These are phyloP conservation scores for Neuroterus valhalla DNA, from an alignment of 1,140 invertebrate genomes.

Conservation along the genomic window DNA sequence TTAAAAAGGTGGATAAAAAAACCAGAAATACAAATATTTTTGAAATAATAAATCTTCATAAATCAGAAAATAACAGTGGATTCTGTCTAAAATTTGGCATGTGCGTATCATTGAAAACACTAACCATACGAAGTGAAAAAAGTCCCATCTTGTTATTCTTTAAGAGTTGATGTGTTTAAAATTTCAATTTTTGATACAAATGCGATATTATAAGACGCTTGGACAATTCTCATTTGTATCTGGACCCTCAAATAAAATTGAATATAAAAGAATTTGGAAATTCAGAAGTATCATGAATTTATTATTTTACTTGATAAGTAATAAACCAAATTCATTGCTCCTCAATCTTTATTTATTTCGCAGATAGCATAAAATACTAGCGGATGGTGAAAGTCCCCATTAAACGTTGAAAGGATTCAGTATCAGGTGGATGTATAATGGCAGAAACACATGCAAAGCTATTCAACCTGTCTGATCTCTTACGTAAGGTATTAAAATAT, in stretches of 20 bases:
- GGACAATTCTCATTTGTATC: too few relatives aligned
- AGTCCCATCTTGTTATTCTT: too few relatives aligned
- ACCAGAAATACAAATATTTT: too few relatives aligned
- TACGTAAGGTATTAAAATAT: constrained; percentile 12
- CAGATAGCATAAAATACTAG: neutral
- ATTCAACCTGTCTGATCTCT: neutral
- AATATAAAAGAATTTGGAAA: neutral
- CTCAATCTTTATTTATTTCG: constrained; percentile 7
- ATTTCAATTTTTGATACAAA: too few relatives aligned
- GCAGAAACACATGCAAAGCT: constrained; percentile 1
- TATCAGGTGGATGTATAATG: neutral
- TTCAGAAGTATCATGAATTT: neutral
- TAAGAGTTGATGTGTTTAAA: too few relatives aligned
- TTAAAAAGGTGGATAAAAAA: too few relatives aligned
- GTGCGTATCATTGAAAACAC: too few relatives aligned
- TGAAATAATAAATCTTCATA: too few relatives aligned
- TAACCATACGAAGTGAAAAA: too few relatives aligned
- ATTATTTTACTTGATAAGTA: neutral
- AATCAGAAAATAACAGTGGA: too few relatives aligned
- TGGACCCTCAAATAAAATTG: neutral
- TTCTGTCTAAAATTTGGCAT: too few relatives aligned
- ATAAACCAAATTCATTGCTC: constrained; percentile 7
- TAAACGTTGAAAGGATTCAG: constrained; percentile 10
- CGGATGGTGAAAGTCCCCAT: constrained; percentile 19
- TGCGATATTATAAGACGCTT: too few relatives aligned